Percentiles rank a stretch among this genome's conserved stretches.
Evolutionary conservation across 2,888 invertebrate species (phyloP).

Genomic region (Antheraea assamensis): DNA sequence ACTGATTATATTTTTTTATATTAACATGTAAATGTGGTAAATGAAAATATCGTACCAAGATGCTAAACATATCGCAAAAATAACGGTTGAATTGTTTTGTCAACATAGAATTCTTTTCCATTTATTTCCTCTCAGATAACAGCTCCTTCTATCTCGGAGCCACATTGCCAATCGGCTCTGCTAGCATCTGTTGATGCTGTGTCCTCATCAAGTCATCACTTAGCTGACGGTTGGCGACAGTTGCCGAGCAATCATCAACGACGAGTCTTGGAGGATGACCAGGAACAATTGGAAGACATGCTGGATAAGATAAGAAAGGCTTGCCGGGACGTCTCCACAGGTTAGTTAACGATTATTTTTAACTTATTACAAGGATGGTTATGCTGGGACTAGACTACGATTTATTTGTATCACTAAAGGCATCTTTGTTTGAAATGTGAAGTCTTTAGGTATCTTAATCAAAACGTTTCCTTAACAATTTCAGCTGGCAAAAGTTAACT

Average conservation of each 20-base stretch:
- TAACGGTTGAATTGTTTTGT: not conserved
- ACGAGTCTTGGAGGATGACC: conserved; percentile 28
- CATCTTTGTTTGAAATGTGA: no score
- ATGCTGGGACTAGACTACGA: no score
- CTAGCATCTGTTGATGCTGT: conserved; percentile 39
- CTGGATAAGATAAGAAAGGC: conserved; percentile 36
- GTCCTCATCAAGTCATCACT: conserved; percentile 28
- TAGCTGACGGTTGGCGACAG: conserved; percentile 28
- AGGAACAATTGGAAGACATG: conserved; percentile 34
- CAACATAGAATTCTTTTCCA: not conserved
- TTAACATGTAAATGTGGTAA: not conserved
- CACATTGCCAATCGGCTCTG: conserved; percentile 40
- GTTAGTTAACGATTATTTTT: not conserved
- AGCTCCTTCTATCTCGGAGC: conserved; percentile 44
- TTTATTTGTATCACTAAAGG: no score
- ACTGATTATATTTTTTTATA: not conserved
- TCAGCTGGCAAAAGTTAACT: not conserved
- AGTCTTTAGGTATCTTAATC: not conserved
- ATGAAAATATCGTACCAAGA: no score
- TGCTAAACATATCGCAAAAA: not conserved
- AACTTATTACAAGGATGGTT: no score
- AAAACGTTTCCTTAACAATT: not conserved
- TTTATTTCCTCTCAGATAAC: conserved; percentile 37
- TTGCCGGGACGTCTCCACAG: conserved; percentile 26
- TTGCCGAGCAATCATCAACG: conserved; percentile 26